Base-by-base conservation (phyloP, 2,888 invertebrate species). In the Spisula solida region DNA sequence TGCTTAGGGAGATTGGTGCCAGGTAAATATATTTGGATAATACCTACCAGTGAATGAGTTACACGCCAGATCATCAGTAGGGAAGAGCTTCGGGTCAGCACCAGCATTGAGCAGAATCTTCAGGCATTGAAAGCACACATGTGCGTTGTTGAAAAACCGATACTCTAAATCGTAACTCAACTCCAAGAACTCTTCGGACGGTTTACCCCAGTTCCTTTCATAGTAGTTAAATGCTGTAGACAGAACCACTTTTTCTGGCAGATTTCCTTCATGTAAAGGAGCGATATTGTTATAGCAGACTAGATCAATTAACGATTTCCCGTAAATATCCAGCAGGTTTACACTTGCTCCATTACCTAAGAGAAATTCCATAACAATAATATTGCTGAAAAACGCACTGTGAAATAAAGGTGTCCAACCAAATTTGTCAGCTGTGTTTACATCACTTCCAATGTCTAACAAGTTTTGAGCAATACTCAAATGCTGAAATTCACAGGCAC, bases 391-490 rank as follows among this genome's bases (percentile, higher is more conserved):
- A 47, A 91, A 91, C 18, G 83, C 88, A 81, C 88, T 90, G 47
- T 92, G 89, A 86, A 92, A 92, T 66, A 92, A 29, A 18, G 91
- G 92, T 16, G 88, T 90, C 92, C 92, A 92, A 14, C 82, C 85
- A 66, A 66, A 87, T 34, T 90, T 89, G 51, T 92, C 92, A 1
- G 82, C 60, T 29, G 31, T 31, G 75, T 92, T 92, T 12, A 92
- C 80, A 86, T 87, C 85, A 34, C 75, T 75, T n/a, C 91, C 92
- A 25, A 29, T 70, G 18, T 88, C 80, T 29, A 92, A 66, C 29
- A 92, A 85, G 60, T 82, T 29, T 25, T 91, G 41, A 14, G 88
- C 90, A 18, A 89, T 82, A 47, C 87, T 82, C 51, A 85, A 60
- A 66, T 90, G 70, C n/a, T 78, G 29, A 55, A 25, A 79, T 82